Percentiles rank a stretch among this genome's conserved stretches.
Evolutionary conservation across 2,113 vertebrate species (phyloP).

Genomic region (Trogon melanurus): DNA sequence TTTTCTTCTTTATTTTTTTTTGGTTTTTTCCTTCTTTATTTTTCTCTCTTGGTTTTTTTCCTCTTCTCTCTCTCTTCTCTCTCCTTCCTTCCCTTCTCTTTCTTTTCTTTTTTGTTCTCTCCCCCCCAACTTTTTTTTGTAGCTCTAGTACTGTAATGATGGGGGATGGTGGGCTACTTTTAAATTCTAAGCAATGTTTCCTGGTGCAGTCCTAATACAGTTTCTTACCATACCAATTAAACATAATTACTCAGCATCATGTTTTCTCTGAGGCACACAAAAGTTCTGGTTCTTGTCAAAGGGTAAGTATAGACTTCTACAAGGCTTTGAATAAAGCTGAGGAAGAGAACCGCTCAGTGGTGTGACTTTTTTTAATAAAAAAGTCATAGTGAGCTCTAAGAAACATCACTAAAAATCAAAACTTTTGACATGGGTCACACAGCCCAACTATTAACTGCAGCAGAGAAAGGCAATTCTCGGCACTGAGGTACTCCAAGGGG

Average conservation of each 20-base stretch:
- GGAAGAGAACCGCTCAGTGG: too few species aligned
- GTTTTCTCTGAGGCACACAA: background rate
- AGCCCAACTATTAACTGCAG: background rate
- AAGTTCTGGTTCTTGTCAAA: background rate
- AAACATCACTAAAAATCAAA: background rate
- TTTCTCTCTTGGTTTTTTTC: too few species aligned
- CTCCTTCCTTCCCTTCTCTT: too few species aligned
- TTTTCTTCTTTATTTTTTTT: background rate
- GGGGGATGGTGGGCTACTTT: background rate
- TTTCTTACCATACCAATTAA: background rate
- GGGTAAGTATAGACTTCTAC: background rate
- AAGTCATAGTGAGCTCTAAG: background rate
- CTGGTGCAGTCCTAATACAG: background rate
- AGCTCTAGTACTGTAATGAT: background rate
- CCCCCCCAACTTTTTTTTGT: background rate
- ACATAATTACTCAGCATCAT: fast-evolving
- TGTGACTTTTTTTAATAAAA: background rate
- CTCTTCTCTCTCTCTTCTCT: too few species aligned
- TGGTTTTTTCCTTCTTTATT: too few species aligned
- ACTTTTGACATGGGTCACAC: background rate
- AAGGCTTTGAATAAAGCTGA: background rate
- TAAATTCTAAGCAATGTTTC: background rate
- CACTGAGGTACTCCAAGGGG: too few species aligned
- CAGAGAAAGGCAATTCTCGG: background rate
- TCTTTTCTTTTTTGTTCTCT: too few species aligned